Base-by-base conservation (phyloP, 2,888 invertebrate species). In the Dorcus hopei region DNA sequence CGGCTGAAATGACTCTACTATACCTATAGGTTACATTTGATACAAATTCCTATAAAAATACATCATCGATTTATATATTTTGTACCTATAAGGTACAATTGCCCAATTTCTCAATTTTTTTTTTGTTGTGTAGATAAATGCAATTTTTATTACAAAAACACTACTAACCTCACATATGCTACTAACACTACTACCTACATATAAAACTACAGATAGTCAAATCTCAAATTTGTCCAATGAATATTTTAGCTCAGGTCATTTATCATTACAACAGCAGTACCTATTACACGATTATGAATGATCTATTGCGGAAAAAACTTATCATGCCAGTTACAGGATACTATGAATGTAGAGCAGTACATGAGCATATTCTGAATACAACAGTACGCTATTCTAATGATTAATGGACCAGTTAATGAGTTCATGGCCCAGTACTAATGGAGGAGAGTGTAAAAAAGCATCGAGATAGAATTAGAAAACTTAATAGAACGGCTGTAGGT, bases 241-340 rank as follows among this genome's bases (percentile, higher is more conserved):
- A 57, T 57, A 57, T 39, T 43, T 42, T 51, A 41, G 47, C 58
- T 62, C 26, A 33, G 73, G 72, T 75, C 74, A 76, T 77, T 77
- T 76, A 78, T 78, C 77, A 77, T 78, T 77, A 78, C 74, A 77
- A 76, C 78, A 78, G 77, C 77, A 72, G 76, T 77, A 74, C 74
- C 73, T 69, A 61, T 63, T 49, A 53, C 48, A 59, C 39, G 43
- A 59, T 47, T 58, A 64, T 64, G 61, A 69, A 58, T 48, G 58
- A 62, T 61, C 71, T 72, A 72, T 72, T 67, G 38, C 38, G 42
- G 16, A 52, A 54, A 54, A 49, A 42, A 52, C 49, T 38, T 38
- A 50, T 48, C n/a, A 11, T 53, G 61, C 58, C 58, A 57, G 55
- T 59, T 58, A 60, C 52, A 41, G 54, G 57, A 62, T 49, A 55